phyloP scores from a whole-genome alignment of 1,140 invertebrate species.

The Calephelis virginiensis region DNA sequence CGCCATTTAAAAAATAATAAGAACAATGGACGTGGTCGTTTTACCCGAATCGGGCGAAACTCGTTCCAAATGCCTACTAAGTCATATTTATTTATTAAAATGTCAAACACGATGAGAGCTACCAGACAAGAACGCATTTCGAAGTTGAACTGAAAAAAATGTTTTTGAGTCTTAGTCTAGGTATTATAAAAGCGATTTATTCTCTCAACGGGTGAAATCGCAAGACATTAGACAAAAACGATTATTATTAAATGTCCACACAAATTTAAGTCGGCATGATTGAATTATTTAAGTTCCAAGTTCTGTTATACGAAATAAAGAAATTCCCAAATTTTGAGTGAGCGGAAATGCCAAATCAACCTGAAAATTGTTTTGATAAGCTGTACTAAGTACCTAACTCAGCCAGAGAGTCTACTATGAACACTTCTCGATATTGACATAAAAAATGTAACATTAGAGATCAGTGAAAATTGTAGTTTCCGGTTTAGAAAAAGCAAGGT shows the following conservation, averaged over 20 bases:
- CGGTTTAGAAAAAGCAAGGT: too few species aligned
- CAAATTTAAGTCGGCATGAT: not conserved
- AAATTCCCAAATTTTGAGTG: constrained; percentile 8
- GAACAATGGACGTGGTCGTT: too few species aligned
- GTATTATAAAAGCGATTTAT: not conserved
- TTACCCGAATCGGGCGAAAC: too few species aligned
- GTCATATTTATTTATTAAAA: too few species aligned
- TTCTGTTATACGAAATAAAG: constrained; percentile 4
- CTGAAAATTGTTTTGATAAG: constrained; percentile 34
- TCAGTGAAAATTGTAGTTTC: too few species aligned
- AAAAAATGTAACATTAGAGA: too few species aligned
- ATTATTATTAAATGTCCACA: not conserved
- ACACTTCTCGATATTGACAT: not conserved
- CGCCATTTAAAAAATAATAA: too few species aligned
- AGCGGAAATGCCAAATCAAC: constrained; percentile 20
- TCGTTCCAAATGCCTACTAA: too few species aligned
- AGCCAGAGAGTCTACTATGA: constrained; percentile 19
- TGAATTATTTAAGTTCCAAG: not conserved
- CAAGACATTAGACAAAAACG: not conserved
- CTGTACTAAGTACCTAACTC: constrained; percentile 38
- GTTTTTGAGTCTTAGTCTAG: not conserved
- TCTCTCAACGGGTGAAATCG: too few species aligned
- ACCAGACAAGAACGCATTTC: too few species aligned
- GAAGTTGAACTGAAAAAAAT: too few species aligned
- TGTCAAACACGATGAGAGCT: too few species aligned